These are phyloP conservation scores for Tubulanus polymorphus DNA, from an alignment of 2,888 invertebrate genomes.

Conservation along the genomic window DNA sequence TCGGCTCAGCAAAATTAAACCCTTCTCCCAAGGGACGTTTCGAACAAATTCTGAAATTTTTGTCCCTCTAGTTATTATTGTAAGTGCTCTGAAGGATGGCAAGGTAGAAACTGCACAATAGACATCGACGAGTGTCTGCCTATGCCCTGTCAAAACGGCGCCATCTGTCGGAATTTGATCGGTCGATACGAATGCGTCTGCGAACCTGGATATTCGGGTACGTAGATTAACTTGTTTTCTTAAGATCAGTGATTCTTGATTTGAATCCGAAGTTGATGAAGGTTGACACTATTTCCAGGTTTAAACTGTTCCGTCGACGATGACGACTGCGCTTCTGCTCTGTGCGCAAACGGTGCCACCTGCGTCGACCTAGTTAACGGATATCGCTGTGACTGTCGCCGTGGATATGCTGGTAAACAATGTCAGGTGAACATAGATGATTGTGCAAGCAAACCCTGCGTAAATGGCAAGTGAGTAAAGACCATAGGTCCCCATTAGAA, in stretches of 20 bases:
- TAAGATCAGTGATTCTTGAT: too few species aligned
- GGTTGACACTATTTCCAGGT: background rate
- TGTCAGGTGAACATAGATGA: background rate
- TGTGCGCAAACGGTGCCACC: background rate
- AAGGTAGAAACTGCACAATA: conserved; percentile 4
- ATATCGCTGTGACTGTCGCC: background rate
- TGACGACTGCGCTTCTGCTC: background rate
- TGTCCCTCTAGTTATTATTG: background rate
- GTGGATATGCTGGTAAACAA: background rate
- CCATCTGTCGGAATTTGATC: conserved; percentile 18
- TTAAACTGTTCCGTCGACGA: background rate
- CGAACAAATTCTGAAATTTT: too few species aligned
- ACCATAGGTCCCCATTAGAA: too few species aligned
- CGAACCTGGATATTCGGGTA: conserved; percentile 14
- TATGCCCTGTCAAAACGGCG: conserved; percentile 23
- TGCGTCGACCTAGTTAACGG: background rate
- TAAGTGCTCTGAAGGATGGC: conserved; percentile 1
- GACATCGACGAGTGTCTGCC: conserved; percentile 22
- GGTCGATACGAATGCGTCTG: conserved; percentile 24
- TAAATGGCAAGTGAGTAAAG: background rate
- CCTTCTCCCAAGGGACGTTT: too few species aligned
- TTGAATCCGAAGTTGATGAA: too few species aligned
- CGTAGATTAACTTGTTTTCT: background rate
- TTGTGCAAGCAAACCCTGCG: background rate
- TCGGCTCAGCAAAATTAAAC: too few species aligned